Percentiles rank a stretch among this genome's conserved stretches.
These are phyloP conservation scores for Chionodraco myersi DNA, from an alignment of 2,113 vertebrate genomes.

Conservation along the genomic window DNA sequence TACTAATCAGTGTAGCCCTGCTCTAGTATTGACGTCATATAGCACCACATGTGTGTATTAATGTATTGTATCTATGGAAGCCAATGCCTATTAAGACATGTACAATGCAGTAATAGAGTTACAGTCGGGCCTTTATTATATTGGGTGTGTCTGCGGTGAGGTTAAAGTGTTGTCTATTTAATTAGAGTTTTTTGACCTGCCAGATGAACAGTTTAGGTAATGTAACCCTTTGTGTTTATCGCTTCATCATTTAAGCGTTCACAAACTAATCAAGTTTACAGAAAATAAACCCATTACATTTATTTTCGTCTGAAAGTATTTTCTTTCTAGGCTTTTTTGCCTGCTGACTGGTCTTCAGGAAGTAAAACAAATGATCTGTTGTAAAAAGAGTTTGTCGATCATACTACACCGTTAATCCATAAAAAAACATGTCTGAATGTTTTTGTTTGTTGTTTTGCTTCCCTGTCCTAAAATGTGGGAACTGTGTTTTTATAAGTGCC, in stretches of 20 bases:
- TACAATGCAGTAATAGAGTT: too few species aligned
- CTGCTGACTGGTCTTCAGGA: not conserved
- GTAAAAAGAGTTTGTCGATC: not conserved
- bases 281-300: not conserved
- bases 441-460: not conserved
- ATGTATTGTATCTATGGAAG: not conserved
- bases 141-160: not conserved
- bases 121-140: too few species aligned
- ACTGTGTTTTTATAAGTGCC: not conserved
- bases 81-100: not conserved
- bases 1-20: conserved; percentile 4
- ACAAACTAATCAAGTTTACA: not conserved
- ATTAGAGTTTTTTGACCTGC: not conserved
- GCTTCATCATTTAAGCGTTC: not conserved
- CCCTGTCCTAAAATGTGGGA: not conserved
- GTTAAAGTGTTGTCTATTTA: not conserved
- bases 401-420: not conserved
- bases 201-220: too few species aligned
- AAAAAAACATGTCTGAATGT: not conserved
- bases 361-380: not conserved
- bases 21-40: not conserved
- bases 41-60: not conserved
- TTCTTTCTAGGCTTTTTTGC: not conserved
- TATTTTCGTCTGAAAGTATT: not conserved
- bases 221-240: not conserved